Base-by-base conservation (phyloP, 2,113 vertebrate species). In the Cervus canadensis region DNA sequence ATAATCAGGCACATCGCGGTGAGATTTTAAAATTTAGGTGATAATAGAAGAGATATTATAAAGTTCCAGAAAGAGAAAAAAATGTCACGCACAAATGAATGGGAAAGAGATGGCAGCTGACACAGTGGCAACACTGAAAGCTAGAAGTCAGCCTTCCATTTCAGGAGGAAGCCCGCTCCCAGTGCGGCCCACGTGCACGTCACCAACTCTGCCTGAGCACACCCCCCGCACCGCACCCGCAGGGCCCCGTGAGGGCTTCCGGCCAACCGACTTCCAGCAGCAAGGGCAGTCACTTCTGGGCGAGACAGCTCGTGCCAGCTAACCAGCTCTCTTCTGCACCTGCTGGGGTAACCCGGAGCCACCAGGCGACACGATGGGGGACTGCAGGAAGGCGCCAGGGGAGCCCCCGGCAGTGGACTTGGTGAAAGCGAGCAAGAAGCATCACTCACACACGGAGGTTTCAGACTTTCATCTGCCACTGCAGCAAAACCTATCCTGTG, bases 151-250 rank as follows among this genome's bases (percentile, higher is more conserved):
- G 40, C 19, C 84, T 83, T 28, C 50, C 10, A 19, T 1, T 10
- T 59, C 60, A 59, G 26, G 36, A 71, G 64, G 21, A 59, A 62
- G 6, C 4, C 2, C 3, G 10, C 28, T 11, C 50, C 50, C 52
- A 14, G 10, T 0, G 2, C 0, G 9, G 50, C 33, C 33, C 45
- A 2, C n/a, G 2, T 0, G 25, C 2, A 14, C 1, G 50, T 23
- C 40, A 15, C 2, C 0, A 19, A 26, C 36, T 60, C 36, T 43
- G 13, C 17, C 15, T 6, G 60, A 26, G 56, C 23, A 2, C 12
- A 0, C 15, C 28, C 67, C 48, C 5, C 1, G 54, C 90, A 60
- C 25, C 23, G 10, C 0, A 36, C n/a, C 64, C 5, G 21, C 36
- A 54, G 71, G n/a, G 54, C 40, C 16, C 28, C 0, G 3, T 2